Conservation (phyloP, 2,113 vertebrate species). For the Indicator maculatus region DNA sequence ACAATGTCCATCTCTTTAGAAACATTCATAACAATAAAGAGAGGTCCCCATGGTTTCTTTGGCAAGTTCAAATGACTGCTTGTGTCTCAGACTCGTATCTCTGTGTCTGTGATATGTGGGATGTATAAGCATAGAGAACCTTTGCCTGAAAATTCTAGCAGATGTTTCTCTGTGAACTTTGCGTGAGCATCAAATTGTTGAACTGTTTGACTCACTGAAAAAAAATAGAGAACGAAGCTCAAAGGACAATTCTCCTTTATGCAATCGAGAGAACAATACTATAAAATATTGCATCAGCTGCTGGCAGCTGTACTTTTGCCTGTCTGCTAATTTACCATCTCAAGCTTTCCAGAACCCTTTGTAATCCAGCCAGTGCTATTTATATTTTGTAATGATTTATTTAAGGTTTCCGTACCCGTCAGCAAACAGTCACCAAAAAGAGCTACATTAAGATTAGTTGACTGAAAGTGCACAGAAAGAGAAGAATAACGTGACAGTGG, state of each 20-base stretch:
- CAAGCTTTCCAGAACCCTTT: conserved; percentile 57
- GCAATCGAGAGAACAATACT: conserved; percentile 49
- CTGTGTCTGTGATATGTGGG: not conserved
- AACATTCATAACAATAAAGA: not conserved
- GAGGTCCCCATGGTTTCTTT: not conserved
- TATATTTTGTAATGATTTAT: conserved; percentile 51
- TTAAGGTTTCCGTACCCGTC: conserved; percentile 16
- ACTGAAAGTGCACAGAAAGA: not conserved
- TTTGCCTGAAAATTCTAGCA: not conserved
- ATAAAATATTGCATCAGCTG: conserved; percentile 62
- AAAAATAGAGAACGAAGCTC: not conserved
- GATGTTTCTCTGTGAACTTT: not conserved
- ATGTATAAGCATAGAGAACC: not conserved
- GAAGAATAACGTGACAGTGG: not conserved
- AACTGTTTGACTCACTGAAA: conserved; percentile 34
- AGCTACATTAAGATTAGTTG: conserved; percentile 28
- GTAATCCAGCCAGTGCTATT: conserved; percentile 54
- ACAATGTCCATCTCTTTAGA: not conserved
- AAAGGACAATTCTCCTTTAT: conserved; percentile 28
- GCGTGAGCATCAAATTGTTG: conserved; percentile 3
- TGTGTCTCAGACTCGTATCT: not conserved
- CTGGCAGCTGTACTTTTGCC: conserved; percentile 52
- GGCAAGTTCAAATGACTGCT: not conserved
- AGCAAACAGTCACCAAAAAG: conserved; percentile 46
- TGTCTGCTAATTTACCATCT: conserved; percentile 46